These are phyloP conservation scores for Suricata suricatta DNA, from an alignment of 2,113 vertebrate genomes.

Conservation along the genomic window DNA sequence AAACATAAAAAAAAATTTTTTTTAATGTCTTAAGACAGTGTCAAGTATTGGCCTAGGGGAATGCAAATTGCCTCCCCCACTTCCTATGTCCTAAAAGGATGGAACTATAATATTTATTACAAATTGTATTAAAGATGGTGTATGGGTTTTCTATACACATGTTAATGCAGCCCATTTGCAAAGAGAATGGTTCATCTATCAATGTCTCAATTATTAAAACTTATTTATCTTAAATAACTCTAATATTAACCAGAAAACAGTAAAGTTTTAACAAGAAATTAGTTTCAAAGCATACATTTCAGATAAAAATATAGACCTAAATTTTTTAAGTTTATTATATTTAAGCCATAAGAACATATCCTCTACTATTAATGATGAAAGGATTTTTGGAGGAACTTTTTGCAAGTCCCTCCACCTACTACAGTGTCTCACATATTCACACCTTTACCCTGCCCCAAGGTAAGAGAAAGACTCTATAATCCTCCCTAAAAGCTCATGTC, in stretches of 20 bases:
- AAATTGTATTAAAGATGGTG: neutral
- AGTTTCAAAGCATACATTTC: slow-evolving; percentile 8
- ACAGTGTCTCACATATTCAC: neutral
- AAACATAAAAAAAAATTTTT: no score
- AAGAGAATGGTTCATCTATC: neutral
- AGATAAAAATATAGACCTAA: neutral
- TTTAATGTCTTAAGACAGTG: neutral
- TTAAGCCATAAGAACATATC: neutral
- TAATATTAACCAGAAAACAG: neutral
- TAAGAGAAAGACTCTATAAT: neutral
- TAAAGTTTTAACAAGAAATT: neutral
- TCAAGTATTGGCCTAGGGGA: neutral
- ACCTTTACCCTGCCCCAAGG: neutral
- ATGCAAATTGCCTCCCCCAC: neutral
- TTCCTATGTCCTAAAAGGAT: neutral
- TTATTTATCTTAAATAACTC: neutral
- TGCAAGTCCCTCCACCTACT: neutral
- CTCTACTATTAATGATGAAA: neutral
- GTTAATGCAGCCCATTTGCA: neutral
- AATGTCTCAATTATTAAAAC: neutral
- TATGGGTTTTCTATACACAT: neutral
- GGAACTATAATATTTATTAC: neutral
- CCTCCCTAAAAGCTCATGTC: neutral
- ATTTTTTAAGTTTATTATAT: neutral
- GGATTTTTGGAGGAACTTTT: neutral